Percentiles rank a stretch among this genome's conserved stretches.
These are phyloP conservation scores for Meteorus colon DNA, from an alignment of 2,888 invertebrate species.

Conservation along the genomic window DNA sequence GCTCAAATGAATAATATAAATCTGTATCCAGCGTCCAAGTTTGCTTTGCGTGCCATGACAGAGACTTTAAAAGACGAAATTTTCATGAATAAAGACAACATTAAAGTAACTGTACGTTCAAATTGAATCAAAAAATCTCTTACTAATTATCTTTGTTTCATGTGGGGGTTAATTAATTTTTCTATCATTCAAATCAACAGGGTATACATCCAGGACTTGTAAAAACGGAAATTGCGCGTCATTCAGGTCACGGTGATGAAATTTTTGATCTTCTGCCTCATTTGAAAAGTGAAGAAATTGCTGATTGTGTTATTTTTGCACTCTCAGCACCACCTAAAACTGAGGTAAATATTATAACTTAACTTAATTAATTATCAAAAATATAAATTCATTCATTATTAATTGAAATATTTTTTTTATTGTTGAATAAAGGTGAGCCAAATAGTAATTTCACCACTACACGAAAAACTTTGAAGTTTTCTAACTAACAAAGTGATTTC, in stretches of 20 bases:
- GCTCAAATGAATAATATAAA: constrained; percentile 31
- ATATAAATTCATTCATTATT: not conserved
- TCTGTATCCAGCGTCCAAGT: constrained; percentile 70
- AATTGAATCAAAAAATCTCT: not conserved
- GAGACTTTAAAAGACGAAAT: constrained; percentile 74
- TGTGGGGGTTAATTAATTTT: not conserved
- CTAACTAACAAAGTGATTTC: no score
- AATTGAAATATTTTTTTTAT: not conserved
- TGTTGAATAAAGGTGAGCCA: not conserved
- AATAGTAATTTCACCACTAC: not conserved
- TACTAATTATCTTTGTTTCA: not conserved
- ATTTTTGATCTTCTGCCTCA: constrained; percentile 46
- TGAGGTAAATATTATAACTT: constrained; percentile 35
- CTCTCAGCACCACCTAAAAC: constrained; percentile 63
- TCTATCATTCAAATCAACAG: constrained; percentile 67
- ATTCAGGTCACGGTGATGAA: constrained; percentile 44
- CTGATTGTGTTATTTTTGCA: constrained; percentile 69
- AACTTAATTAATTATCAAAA: not conserved
- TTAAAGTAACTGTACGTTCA: constrained; percentile 64
- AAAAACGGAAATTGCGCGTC: constrained; percentile 74
- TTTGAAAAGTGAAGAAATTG: constrained; percentile 71
- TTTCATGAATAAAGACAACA: constrained; percentile 63
- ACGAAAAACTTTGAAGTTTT: no score
- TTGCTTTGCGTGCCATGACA: constrained; percentile 72
- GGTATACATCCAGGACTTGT: constrained; percentile 80